Base-by-base conservation (phyloP, 2,888 invertebrate species). In the Autographa gamma region DNA sequence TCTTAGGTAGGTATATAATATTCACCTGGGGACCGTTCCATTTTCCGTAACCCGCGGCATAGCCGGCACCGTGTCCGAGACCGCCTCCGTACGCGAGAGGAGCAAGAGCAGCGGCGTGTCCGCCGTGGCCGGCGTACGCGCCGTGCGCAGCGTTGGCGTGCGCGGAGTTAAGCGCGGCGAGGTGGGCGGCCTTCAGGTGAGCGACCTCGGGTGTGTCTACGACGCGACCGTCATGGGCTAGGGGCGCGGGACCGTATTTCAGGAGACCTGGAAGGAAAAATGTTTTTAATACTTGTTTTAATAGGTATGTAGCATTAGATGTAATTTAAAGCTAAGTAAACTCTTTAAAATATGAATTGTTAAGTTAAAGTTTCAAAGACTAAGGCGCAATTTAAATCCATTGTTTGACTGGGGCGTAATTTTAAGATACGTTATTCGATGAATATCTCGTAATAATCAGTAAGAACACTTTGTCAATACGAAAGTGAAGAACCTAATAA, bases 141-240 rank as follows among this genome's bases (percentile, higher is more conserved):
- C 83, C 87, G 75, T 90, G 90, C 18, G 88, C 86, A 14, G 91
- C 93, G 70, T 74, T 86, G 38, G 88, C 91, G 86, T 93, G 90
- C 0, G 93, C 95, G 56, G 90, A 91, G 56, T 92, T 90, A 89
- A 94, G 96, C 41, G 96, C 96, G 66, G 95, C 93, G 81, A 94
- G 88, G 89, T 96, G 96, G 54, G 96, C 96, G 43, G 96, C 94
- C 90, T 96, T 96, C 73, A 96, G 96, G 84, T 96, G 96, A 25
- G 96, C 96, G 0, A 96, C 96, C 91, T 96, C 96, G 74, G 96
- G 95, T 34, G 96, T 96, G 91, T 96, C 96, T 3, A 95, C 81
- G 69, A 95, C 96, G 78, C 95, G 95, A 54, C 95, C 95, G 85
- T 95, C 95, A 75, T 95, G 95, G 34, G 95, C 95, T 41, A 95